These are phyloP conservation scores for Acleris literana DNA, from an alignment of 2,888 invertebrate species.

Conservation along the genomic window DNA sequence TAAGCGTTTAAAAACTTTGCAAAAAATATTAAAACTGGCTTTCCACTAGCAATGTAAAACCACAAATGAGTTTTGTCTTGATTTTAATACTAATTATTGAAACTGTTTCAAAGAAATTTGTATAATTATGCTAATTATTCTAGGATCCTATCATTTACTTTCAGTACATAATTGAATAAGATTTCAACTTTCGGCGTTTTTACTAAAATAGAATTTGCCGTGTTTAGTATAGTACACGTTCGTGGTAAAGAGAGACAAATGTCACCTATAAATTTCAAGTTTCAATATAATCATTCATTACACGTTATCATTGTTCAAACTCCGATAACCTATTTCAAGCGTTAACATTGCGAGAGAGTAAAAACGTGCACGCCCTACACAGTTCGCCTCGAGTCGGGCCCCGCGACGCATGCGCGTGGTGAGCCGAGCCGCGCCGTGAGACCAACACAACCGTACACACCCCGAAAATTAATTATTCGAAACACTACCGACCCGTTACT, in stretches of 20 bases:
- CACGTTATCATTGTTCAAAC: neutral
- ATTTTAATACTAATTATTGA: no score
- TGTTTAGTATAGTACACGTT: no score
- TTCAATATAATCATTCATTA: no score
- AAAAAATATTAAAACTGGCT: no score
- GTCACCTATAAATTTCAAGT: no score
- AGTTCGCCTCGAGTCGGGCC: constrained; percentile 58
- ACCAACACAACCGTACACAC: constrained; percentile 66
- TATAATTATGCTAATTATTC: no score
- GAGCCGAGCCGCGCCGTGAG: constrained; percentile 56
- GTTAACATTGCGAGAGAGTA: constrained; percentile 13
- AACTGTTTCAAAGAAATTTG: no score
- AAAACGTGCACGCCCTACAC: constrained; percentile 54
- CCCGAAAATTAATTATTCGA: constrained; percentile 76
- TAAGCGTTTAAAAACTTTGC: neutral
- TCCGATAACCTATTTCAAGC: constrained; percentile 26
- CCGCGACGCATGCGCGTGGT: constrained; percentile 66
- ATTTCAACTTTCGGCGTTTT: no score
- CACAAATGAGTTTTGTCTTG: neutral
- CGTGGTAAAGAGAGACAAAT: no score
- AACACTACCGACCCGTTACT: constrained; percentile 59
- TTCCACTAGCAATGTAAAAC: neutral
- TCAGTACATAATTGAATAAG: no score
- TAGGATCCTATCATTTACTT: no score
- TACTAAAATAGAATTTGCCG: no score